Conservation (phyloP, 2,888 invertebrate genomes). For the Hirudinaria manillensis region DNA sequence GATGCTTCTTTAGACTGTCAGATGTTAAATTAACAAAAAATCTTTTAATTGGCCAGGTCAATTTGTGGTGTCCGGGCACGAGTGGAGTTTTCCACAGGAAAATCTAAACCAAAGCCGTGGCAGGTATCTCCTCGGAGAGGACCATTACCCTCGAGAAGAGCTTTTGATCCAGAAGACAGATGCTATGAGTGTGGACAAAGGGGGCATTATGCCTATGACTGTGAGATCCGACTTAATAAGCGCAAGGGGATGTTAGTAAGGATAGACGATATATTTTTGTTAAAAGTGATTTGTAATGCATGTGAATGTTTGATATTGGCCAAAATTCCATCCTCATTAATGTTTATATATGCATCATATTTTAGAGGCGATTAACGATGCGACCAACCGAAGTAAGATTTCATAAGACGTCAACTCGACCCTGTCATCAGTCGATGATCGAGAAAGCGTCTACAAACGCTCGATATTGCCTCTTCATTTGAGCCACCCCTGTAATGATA, state of each 20-base stretch:
- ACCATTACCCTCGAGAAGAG: constrained; percentile 52
- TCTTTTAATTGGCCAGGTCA: constrained; percentile 13
- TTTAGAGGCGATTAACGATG: constrained; percentile 16
- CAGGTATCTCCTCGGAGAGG: constrained; percentile 35
- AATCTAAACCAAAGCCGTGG: constrained; percentile 48
- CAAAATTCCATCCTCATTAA: background rate
- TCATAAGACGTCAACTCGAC: background rate
- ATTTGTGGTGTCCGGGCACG: constrained; percentile 74
- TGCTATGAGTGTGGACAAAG: constrained; percentile 89
- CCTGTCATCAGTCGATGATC: constrained; percentile 7
- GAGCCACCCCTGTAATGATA: constrained; percentile 8
- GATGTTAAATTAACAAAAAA: too few species aligned
- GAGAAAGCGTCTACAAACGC: constrained; percentile 15
- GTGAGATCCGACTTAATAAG: constrained; percentile 48
- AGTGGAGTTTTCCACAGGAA: constrained; percentile 85
- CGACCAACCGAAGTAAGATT: constrained; percentile 16
- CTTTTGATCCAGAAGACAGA: constrained; percentile 81
- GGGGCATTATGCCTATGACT: constrained; percentile 86
- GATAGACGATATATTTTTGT: background rate
- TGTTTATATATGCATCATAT: constrained; percentile 5
- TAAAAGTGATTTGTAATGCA: background rate
- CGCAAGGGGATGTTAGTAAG: constrained; percentile 12
- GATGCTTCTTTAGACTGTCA: background rate
- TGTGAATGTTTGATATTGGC: background rate
- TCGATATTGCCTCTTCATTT: background rate